A percentile compares a stretch with the other conserved stretches of the same genome.
phyloP scores from a whole-genome alignment of 2,113 vertebrate genomes.

The Apteryx owenii region DNA sequence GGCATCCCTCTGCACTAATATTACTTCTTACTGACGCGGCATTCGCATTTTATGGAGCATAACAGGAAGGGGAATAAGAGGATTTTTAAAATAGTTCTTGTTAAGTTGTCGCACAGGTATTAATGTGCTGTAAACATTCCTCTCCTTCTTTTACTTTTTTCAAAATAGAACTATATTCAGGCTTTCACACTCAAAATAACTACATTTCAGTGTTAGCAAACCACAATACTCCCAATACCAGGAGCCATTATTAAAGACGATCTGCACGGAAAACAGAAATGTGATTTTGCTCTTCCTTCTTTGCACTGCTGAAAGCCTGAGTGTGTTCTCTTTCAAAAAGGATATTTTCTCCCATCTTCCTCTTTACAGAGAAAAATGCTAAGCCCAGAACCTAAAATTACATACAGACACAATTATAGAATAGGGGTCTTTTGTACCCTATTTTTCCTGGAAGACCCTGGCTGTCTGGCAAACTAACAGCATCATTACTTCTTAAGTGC shows the following conservation, averaged over 20 bases:
- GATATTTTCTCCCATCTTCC: neutral
- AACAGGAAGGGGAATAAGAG: slow-evolving; percentile 51
- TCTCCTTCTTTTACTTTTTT: slow-evolving; percentile 12
- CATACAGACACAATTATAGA: neutral
- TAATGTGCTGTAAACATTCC: slow-evolving; percentile 46
- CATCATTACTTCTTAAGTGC: neutral
- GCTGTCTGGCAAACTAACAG: slow-evolving; percentile 33
- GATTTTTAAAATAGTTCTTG: slow-evolving; percentile 62
- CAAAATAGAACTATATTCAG: neutral
- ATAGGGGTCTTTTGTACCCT: slow-evolving; percentile 51
- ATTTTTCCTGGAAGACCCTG: slow-evolving; percentile 8
- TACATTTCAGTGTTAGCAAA: slow-evolving; percentile 14
- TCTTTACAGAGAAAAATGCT: neutral
- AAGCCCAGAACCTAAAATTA: slow-evolving; percentile 23
- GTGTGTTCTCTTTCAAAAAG: slow-evolving; percentile 1
- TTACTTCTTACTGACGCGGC: neutral
- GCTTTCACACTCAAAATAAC: slow-evolving; percentile 36
- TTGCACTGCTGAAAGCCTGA: neutral
- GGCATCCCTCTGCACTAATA: neutral
- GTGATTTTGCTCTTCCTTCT: neutral
- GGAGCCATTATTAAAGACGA: neutral
- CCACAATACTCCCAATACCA: neutral
- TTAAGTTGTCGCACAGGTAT: slow-evolving; percentile 59
- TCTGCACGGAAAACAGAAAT: slow-evolving; percentile 1
- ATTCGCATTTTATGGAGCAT: neutral